Evolutionary conservation across 2,113 vertebrate genomes (phyloP), one percentile per base, ranked within the genome.

Genomic region (Ailurus styani): DNA sequence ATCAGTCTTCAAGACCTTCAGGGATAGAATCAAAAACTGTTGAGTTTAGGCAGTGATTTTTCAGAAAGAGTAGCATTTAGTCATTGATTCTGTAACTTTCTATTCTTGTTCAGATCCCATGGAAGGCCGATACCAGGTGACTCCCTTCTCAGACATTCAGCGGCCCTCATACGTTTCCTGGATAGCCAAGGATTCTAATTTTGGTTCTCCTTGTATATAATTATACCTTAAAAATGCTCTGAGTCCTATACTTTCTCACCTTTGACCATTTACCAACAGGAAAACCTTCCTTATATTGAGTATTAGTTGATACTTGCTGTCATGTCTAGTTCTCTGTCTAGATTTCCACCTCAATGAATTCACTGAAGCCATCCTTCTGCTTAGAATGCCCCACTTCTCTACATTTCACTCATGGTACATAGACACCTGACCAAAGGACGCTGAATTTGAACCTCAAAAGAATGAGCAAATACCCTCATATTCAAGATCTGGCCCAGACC

Each of bases 391-490:
- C 50, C 4, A 42, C 37, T 72, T 57, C 14, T 81, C 34, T 68
- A 78, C 9, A 47, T 45, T 68, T 93, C 25, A 54, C 3, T 93
- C 50, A 55, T 82, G 23, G 5, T 50, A 13, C 42, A 9, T 72
- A 72, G 75, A 29, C 29, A 62, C 34, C 9, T 82, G 50, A 25
- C 1, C 17, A 78, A 84, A 23, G 29, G 17, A 90, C 62, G n/a
- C 29, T 93, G 27, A 57, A 88, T 85, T 84, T 45, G 40, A 91
- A 94, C 31, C 12, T 94, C 62, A 66, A 81, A 88, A 85, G 1
- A 89, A 91, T 75, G 29, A 2, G 8, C 14, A 79, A 81, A 85
- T n/a, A 52, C 11, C 20, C 72, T 72, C 5, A 29, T 42, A 37
- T 50, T 86, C 62, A 79, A 95, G 9, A 3, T 87, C 55, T 21